Percentiles rank a stretch among this genome's conserved stretches.
Evolutionary conservation across 2,888 invertebrate genomes (phyloP).

Genomic region (Nephrotoma appendiculata): DNA sequence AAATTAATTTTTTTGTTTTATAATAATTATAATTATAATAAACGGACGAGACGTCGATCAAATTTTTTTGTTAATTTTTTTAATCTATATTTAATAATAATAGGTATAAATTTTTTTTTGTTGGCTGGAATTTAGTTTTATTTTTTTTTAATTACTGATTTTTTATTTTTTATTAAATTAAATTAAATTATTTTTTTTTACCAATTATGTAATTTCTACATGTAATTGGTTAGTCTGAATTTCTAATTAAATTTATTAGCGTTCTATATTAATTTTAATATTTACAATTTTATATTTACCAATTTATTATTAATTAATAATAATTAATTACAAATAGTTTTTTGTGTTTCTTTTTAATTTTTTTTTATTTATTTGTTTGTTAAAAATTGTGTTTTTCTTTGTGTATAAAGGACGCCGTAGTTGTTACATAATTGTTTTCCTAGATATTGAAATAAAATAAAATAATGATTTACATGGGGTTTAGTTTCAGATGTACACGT

Average conservation of each 20-base stretch:
- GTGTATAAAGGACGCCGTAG: neutral
- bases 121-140: neutral
- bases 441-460: neutral
- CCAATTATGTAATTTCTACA: neutral
- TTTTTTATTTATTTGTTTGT: neutral
- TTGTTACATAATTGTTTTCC: neutral
- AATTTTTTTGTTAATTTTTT: neutral
- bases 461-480: neutral
- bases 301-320: neutral
- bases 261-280: neutral
- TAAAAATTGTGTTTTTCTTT: neutral
- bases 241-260: neutral
- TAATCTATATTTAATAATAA: neutral
- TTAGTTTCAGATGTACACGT: neutral
- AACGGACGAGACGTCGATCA: neutral
- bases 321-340: neutral
- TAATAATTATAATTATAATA: neutral
- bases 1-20: neutral
- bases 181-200: neutral
- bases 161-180: neutral
- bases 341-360: neutral
- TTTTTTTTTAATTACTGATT: neutral
- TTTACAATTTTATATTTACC: neutral
- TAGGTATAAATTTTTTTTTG: neutral
- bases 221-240: neutral